phyloP scores from a whole-genome alignment of 37 sponge, comb jelly and placozoan species.

The Chondrilla cf. caribensis region DNA sequence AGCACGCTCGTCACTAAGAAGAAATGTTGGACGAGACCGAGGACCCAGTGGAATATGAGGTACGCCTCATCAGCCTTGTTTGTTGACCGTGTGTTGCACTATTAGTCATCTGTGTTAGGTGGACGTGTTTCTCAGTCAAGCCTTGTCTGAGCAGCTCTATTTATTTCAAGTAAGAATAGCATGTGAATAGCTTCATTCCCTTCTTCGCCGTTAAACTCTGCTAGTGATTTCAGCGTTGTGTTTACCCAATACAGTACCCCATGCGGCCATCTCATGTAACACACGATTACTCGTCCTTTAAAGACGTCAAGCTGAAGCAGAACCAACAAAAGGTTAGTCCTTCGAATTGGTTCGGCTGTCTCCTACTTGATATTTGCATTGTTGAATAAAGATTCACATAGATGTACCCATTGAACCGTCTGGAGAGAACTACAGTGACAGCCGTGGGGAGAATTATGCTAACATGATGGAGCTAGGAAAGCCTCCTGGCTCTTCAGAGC shows the following conservation, averaged over 20 bases:
- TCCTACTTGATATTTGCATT: background rate
- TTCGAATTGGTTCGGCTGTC: background rate
- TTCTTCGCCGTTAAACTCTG: no score
- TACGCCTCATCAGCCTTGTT: background rate
- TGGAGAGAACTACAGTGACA: conserved; percentile 66
- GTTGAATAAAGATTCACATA: conserved; percentile 28
- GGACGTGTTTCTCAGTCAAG: conserved; percentile 53
- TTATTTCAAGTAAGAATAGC: conserved; percentile 40
- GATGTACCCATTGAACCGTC: conserved; percentile 36
- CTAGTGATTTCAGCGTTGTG: no score
- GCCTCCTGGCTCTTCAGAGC: background rate
- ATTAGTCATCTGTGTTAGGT: conserved; percentile 39
- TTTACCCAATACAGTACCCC: conserved; percentile 53
- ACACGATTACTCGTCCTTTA: conserved; percentile 20
- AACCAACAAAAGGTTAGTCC: conserved; percentile 23
- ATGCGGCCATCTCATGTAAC: conserved; percentile 59
- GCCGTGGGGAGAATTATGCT: conserved; percentile 56
- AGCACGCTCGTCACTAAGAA: no score
- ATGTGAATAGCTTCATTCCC: no score
- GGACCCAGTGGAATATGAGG: conserved; percentile 15
- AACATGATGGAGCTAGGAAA: conserved; percentile 28
- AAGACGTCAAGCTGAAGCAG: conserved; percentile 39
- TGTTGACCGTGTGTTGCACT: no score
- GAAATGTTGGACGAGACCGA: background rate
- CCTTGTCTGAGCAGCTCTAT: conserved; percentile 35